These are phyloP conservation scores for Melanotus villosus DNA, from an alignment of 2,888 invertebrate genomes.

Conservation along the genomic window DNA sequence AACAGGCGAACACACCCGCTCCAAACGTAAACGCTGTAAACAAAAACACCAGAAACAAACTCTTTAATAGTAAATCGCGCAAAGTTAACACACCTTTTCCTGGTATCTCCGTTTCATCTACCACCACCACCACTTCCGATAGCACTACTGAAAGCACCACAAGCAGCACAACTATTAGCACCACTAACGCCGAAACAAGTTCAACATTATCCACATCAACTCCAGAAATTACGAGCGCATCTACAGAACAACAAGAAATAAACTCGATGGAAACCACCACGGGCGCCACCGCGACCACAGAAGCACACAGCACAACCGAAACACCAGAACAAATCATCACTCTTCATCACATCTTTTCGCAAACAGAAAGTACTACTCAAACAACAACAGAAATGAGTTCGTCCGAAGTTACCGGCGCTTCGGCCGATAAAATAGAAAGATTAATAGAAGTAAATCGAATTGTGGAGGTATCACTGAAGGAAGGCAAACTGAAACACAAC, in stretches of 20 bases:
- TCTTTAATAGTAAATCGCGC: slow-evolving; percentile 60
- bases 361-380: slow-evolving; percentile 57
- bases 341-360: slow-evolving; percentile 70
- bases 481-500: slow-evolving; percentile 73
- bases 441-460: slow-evolving; percentile 79
- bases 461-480: slow-evolving; percentile 78
- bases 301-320: slow-evolving; percentile 30
- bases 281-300: slow-evolving; percentile 52
- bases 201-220: too few relatives aligned
- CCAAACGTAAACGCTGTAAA: slow-evolving; percentile 2
- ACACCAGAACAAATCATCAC: slow-evolving; percentile 60
- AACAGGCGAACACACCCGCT: slow-evolving; percentile 12
- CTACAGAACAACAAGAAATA: too few relatives aligned
- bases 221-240: slow-evolving; percentile 57
- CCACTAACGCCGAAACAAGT: too few relatives aligned
- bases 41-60: slow-evolving; percentile 52
- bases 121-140: slow-evolving; percentile 56
- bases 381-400: slow-evolving; percentile 54
- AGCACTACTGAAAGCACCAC: slow-evolving; percentile 55
- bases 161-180: too few relatives aligned
- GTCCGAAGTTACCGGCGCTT: slow-evolving; percentile 58
- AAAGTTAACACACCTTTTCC: slow-evolving; percentile 64
- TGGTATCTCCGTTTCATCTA: slow-evolving; percentile 28
- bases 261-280: slow-evolving; percentile 52
- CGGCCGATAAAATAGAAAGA: slow-evolving; percentile 71